These are phyloP conservation scores for Illadopsis cleaveri DNA, from an alignment of 2,113 vertebrate species.

Conservation along the genomic window DNA sequence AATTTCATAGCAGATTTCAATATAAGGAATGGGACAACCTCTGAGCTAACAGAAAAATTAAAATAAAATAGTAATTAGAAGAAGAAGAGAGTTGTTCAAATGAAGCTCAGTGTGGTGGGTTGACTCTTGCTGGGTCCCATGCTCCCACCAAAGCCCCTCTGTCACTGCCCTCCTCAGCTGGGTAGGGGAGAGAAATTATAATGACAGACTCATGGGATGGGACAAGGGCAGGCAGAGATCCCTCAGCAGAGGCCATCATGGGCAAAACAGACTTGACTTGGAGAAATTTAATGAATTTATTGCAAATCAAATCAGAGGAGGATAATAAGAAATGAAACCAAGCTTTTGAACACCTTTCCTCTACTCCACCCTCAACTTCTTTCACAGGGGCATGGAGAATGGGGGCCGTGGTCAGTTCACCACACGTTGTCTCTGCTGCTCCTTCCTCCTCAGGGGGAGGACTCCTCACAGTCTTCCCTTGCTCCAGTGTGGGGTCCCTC, in stretches of 20 bases:
- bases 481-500: neutral
- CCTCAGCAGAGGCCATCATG: neutral
- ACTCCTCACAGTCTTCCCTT: neutral
- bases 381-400: neutral
- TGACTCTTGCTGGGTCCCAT: neutral
- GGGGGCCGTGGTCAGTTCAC: neutral
- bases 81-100: neutral
- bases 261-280: neutral
- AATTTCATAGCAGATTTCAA: neutral
- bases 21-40: neutral
- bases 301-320: neutral
- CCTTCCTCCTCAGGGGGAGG: neutral
- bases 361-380: neutral
- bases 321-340: neutral
- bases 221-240: neutral
- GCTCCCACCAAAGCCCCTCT: neutral
- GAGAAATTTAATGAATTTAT: neutral
- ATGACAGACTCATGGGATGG: neutral
- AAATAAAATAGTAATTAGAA: neutral
- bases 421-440: rapidly evolving
- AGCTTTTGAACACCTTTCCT: neutral
- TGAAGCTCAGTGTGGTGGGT: neutral
- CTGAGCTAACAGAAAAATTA: neutral
- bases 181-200: neutral
- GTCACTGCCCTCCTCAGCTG: neutral